Evolutionary conservation across 2,888 invertebrate species (phyloP).

Genomic region (Apomyelois bistriatella): DNA sequence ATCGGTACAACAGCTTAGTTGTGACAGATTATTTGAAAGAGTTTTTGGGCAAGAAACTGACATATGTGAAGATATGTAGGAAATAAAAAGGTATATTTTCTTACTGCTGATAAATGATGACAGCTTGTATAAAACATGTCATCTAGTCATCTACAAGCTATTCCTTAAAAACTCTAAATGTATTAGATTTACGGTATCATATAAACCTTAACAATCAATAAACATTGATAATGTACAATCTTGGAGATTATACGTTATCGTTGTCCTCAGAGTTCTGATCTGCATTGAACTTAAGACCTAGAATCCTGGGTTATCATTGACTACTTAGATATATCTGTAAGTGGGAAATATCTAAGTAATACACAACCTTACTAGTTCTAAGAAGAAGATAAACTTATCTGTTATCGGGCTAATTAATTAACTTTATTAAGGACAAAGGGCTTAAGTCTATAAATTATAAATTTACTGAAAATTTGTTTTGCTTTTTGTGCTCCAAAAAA

Average conservation of each 20-base stretch:
- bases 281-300: not conserved
- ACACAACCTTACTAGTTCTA: not conserved
- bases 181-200: not conserved
- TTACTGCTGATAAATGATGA: no score
- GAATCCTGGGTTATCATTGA: slow-evolving; percentile 4
- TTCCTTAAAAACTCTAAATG: not conserved
- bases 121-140: no score
- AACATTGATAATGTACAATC: not conserved
- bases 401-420: no score
- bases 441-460: no score
- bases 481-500: no score
- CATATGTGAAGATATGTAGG: no score
- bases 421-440: no score
- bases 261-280: not conserved
- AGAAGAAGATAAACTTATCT: not conserved
- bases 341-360: not conserved
- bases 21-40: no score
- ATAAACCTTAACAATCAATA: slow-evolving; percentile 2
- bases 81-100: no score
- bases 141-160: not conserved
- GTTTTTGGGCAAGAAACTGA: no score
- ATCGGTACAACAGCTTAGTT: no score
- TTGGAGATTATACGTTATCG: not conserved
- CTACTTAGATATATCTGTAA: not conserved
- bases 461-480: no score